Evolutionary conservation across 2,797 vertebrate species (phyloP), one percentile per base, ranked within the genome.

Genomic region (Chrysocyon brachyurus): DNA sequence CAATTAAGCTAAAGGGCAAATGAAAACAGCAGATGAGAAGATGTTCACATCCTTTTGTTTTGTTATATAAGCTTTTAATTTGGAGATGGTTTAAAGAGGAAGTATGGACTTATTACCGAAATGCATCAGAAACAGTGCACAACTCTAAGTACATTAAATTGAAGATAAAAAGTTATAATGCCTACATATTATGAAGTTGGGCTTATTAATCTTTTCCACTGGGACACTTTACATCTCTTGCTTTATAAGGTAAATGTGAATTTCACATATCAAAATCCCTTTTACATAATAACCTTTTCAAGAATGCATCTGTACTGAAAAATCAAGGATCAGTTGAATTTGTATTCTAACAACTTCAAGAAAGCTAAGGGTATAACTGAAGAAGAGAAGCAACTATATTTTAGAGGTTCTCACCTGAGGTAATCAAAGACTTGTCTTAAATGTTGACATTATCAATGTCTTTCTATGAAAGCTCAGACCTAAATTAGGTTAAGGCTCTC

Each of bases 201-300:
- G 66, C n/a, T 64, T 93, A 94, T 28, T 73, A 79, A 78, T 90
- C 28, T 83, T 54, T 77, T 92, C 61, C 56, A 86, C 40, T 61
- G 59, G 46, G 11, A 86, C 17, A 83, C 16, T 70, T 84, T 81
- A 68, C 2, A 84, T 66, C 52, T 68, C 70, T 84, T 92, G 52
- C 21, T 87, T 94, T 56, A 90, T 33, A 88, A 82, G 11, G 36
- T 63, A 91, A 93, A 73, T 31, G 68, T n/a, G 22, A 93, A 70
- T 81, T 87, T 59, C 21, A 90, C 6, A 40, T 49, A 73, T 66
- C 63, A 56, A 87, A 96, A 92, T 93, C 40, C 16, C 81, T 31
- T 89, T 73, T 93, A 52, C 0, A 63, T 22, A 89, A 63, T 22
- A 89, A 89, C 8, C 12, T 93, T 78, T 28, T 84, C 33, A 93